These are phyloP conservation scores for Pseudois nayaur DNA, from an alignment of 2,113 vertebrate species.

Conservation along the genomic window DNA sequence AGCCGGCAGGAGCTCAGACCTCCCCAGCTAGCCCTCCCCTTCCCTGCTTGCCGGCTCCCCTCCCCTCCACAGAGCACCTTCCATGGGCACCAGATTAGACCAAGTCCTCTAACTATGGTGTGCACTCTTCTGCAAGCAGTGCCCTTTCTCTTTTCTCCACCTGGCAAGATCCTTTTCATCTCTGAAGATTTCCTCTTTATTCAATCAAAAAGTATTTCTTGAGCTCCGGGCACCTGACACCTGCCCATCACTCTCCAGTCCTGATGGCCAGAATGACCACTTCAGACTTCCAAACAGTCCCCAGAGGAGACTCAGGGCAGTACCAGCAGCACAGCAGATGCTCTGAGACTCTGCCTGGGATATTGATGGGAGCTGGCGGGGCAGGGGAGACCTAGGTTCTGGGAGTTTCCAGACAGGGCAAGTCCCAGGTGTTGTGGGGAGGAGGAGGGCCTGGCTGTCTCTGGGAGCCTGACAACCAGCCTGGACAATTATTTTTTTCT, in stretches of 20 bases:
- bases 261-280: not conserved
- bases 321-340: not conserved
- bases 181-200: not conserved
- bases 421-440: not conserved
- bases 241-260: not conserved
- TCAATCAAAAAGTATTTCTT: not conserved
- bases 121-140: not conserved
- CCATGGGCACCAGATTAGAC: not conserved
- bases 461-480: not conserved
- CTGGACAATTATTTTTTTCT: not conserved
- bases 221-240: not conserved
- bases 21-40: not conserved
- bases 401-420: not conserved
- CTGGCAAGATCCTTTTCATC: not conserved
- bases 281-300: not conserved
- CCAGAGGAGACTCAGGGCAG: not conserved
- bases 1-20: conserved; percentile 39
- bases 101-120: not conserved
- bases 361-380: not conserved
- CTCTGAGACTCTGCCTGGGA: not conserved
- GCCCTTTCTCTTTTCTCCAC: not conserved
- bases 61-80: not conserved
- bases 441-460: not conserved
- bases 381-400: not conserved
- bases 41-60: not conserved